These are phyloP conservation scores for Nasonia vitripennis DNA, from an alignment of 1,140 invertebrate species.

Conservation along the genomic window DNA sequence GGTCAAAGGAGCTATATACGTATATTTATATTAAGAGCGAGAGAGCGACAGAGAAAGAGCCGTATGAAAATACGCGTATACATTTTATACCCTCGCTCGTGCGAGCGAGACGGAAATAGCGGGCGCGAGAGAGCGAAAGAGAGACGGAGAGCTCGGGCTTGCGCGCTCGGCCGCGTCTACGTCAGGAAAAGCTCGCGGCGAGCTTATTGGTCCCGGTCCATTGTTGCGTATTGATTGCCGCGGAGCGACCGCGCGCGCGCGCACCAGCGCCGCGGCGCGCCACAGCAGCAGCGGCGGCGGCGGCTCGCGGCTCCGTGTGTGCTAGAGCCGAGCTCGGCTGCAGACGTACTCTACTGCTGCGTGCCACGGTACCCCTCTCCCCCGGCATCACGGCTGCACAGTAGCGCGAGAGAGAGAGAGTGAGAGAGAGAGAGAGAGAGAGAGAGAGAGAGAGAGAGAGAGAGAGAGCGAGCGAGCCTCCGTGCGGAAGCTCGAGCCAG, in stretches of 20 bases:
- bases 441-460: constrained; percentile 29
- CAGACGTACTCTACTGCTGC: too few species aligned
- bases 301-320: constrained; percentile 35
- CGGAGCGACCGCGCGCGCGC: constrained; percentile 67
- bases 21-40: neutral
- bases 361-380: constrained; percentile 30
- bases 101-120: neutral
- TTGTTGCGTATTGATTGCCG: constrained; percentile 75
- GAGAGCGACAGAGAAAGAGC: neutral
- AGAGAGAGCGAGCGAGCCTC: constrained; percentile 65
- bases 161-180: neutral
- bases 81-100: neutral
- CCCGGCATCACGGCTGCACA: neutral
- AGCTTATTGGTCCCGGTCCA: constrained; percentile 75
- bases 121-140: neutral
- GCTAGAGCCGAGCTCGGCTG: constrained; percentile 13
- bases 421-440: constrained; percentile 20
- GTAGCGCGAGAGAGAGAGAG: constrained; percentile 35
- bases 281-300: constrained; percentile 59
- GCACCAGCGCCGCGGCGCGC: constrained; percentile 60
- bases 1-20: neutral
- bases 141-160: neutral
- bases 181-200: constrained; percentile 54
- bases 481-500: constrained; percentile 60
- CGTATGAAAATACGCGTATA: neutral